Evolutionary conservation across 2,888 invertebrate species (phyloP), one percentile per base, ranked within the genome.

Genomic region (Automeris io): DNA sequence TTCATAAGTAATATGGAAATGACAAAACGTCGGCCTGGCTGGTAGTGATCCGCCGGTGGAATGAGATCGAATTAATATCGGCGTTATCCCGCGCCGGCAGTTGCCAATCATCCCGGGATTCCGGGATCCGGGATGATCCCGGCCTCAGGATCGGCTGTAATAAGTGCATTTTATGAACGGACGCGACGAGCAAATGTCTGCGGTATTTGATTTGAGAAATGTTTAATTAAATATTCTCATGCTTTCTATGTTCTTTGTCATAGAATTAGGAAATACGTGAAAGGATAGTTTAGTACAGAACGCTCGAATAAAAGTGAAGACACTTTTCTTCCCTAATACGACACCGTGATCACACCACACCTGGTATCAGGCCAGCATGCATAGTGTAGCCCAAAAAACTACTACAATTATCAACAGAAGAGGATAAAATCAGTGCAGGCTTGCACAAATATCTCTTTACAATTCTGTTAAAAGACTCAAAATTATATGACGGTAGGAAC

Each of bases 31-130:
- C 16, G 16, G 13, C 29, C 16, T 29, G 16, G 13, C 29, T n/a
- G 29, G 13, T 8, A 29, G 9, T 16, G 29, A 29, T 34, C 21
- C 34, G 16, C 18, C 26, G 39, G 25, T 34, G 21, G 31, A 35
- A 19, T 23, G 37, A 54, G 56, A 65, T 66, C 54, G 60, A 57
- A 59, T 61, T 61, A 60, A 60, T 60, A 71, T 63, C 57, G 66
- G 52, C 61, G 60, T 70, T 65, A 73, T 67, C 65, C 66, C 50
- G 61, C 29, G 65, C 63, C 64, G 48, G 62, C 64, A 61, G 70
- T 73, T 73, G 72, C 72, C 76, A 74, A 75, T 77, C 73, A 76
- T 69, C 63, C 70, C 62, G 69, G 74, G 72, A 76, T 69, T 62
- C 70, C 62, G 69, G 74, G 72, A 76, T 77, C 64, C 69, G 61